A percentile compares a stretch with the other conserved stretches of the same genome.
Conservation (phyloP, 2,113 vertebrate species). For the Chroicocephalus ridibundus region DNA sequence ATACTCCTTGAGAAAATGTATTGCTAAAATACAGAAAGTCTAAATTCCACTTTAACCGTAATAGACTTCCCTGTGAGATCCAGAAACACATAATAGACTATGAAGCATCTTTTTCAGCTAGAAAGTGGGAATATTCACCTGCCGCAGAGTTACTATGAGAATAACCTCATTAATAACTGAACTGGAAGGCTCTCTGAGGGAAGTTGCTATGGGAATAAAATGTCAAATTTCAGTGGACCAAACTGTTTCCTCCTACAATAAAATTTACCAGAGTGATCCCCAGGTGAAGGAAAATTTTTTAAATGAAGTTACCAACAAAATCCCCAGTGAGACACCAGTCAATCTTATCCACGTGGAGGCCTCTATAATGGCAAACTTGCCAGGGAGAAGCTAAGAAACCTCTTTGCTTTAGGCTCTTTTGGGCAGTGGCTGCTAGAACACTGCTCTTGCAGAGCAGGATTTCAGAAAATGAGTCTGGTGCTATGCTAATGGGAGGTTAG, state of each 20-base stretch:
- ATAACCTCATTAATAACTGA: conserved; percentile 45
- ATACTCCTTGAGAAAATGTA: neutral
- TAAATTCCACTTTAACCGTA: neutral
- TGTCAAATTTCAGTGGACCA: conserved; percentile 15
- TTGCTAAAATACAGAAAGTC: neutral
- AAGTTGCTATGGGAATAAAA: conserved; percentile 47
- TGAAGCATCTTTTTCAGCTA: neutral
- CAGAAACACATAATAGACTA: neutral
- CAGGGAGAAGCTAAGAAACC: neutral
- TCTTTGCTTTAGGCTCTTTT: neutral
- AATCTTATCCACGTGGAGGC: neutral
- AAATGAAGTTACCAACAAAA: neutral
- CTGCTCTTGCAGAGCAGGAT: neutral
- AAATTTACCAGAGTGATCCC: neutral
- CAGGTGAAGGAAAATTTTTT: conserved; percentile 17
- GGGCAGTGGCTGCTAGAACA: neutral
- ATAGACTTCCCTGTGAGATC: neutral
- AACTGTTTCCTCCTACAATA: neutral
- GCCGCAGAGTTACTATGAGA: neutral
- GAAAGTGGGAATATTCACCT: conserved; percentile 1
- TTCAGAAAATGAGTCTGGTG: neutral
- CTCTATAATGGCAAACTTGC: neutral
- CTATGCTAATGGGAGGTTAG: neutral
- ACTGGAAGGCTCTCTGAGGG: neutral
- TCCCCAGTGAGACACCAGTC: neutral